A percentile compares a stretch with the other conserved stretches of the same genome.
Conservation (phyloP, 2,797 vertebrate genomes). For the Oreonectes daqikongensis region DNA sequence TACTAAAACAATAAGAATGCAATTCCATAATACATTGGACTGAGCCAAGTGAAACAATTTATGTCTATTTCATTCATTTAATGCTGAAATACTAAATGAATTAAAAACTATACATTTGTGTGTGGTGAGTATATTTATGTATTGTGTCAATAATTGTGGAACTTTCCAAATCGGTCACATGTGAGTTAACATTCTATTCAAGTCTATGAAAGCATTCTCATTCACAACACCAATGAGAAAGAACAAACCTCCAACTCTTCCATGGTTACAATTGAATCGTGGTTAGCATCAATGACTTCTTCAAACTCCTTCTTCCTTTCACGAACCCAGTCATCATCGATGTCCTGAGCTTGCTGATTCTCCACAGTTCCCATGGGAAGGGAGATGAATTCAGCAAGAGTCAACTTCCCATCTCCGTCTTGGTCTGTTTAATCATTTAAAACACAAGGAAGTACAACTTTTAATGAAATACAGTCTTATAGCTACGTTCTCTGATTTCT, state of each 20-base stretch:
- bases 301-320: slow-evolving; percentile 94
- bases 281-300: slow-evolving; percentile 89
- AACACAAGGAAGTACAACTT: not conserved
- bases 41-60: too few relatives aligned
- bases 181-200: too few relatives aligned
- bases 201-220: not conserved
- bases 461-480: not conserved
- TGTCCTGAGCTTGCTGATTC: slow-evolving; percentile 93
- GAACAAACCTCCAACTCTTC: slow-evolving; percentile 89
- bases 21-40: not conserved
- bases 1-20: not conserved
- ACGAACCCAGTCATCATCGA: slow-evolving; percentile 93
- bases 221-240: not conserved
- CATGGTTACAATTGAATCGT: slow-evolving; percentile 87
- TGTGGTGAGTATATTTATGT: too few relatives aligned
- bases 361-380: slow-evolving; percentile 93
- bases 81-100: not conserved
- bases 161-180: too few relatives aligned
- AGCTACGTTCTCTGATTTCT: not conserved
- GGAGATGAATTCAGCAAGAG: slow-evolving; percentile 92
- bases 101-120: too few relatives aligned
- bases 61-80: not conserved
- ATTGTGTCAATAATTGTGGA: too few relatives aligned
- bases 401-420: slow-evolving; percentile 88
- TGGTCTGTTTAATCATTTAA: slow-evolving; percentile 79